Percentiles rank a stretch among this genome's conserved stretches.
These are phyloP conservation scores for Myotis myotis DNA, from an alignment of 2,797 vertebrate genomes.

Conservation along the genomic window DNA sequence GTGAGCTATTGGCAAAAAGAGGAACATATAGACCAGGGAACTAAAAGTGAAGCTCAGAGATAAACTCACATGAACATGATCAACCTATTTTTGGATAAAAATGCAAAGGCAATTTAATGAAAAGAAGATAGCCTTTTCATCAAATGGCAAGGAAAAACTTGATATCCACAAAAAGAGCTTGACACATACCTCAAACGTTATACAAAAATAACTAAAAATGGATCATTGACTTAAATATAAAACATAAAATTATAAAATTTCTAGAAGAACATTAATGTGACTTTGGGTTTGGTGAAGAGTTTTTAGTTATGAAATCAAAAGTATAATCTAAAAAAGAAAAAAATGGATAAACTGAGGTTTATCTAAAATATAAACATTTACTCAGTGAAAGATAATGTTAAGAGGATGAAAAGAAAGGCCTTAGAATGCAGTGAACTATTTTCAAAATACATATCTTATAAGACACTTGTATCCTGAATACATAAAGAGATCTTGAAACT, in stretches of 20 bases:
- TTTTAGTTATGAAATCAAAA: background rate
- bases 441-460: background rate
- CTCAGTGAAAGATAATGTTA: background rate
- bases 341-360: background rate
- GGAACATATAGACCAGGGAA: rapidly evolving
- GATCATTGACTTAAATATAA: slow-evolving; percentile 7
- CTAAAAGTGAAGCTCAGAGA: background rate
- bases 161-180: background rate
- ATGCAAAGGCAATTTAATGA: background rate
- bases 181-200: background rate
- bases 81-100: background rate
- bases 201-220: background rate
- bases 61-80: background rate
- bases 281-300: background rate
- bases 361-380: background rate
- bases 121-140: background rate
- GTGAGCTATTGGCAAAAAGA: background rate
- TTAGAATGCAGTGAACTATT: background rate
- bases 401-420: background rate
- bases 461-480: background rate
- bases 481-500: background rate
- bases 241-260: background rate
- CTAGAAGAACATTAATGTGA: slow-evolving; percentile 14
- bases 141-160: background rate
- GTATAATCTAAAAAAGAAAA: background rate